These are phyloP conservation scores for Enhydra lutris DNA, from an alignment of 2,113 vertebrate species.

Conservation along the genomic window DNA sequence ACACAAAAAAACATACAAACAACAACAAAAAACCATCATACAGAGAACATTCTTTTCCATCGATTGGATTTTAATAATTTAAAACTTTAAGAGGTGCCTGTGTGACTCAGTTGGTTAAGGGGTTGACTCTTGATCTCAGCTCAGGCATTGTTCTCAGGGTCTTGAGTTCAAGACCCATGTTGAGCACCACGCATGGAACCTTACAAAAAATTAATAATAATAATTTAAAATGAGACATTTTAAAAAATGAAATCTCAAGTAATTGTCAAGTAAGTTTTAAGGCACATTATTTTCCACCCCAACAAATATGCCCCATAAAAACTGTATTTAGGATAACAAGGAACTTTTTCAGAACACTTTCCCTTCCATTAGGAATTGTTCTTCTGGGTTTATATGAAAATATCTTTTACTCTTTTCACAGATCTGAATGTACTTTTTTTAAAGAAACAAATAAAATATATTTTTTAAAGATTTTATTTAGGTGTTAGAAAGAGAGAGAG, in stretches of 20 bases:
- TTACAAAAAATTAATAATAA: not conserved
- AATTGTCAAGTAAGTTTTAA: not conserved
- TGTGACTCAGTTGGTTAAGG: not conserved
- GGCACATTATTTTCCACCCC: not conserved
- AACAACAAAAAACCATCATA: not conserved
- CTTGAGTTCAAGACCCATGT: not conserved
- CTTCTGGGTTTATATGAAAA: not conserved
- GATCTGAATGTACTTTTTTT: not conserved
- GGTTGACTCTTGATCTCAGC: not conserved
- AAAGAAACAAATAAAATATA: not conserved
- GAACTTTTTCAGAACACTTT: not conserved
- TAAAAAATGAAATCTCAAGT: not conserved
- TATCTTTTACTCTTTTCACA: not conserved
- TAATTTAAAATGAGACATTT: not conserved
- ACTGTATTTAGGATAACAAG: not conserved
- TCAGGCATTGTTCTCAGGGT: not conserved
- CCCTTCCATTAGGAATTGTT: not conserved
- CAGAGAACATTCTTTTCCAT: not conserved
- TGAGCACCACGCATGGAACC: not conserved
- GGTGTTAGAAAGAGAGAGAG: too few relatives aligned
- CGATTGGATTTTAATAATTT: not conserved
- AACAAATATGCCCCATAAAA: not conserved
- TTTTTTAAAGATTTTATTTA: too few relatives aligned
- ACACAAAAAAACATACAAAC: not conserved
- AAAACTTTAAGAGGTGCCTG: not conserved